Base-by-base conservation (phyloP, 2,797 vertebrate genomes). In the Anolis apletophallus region DNA sequence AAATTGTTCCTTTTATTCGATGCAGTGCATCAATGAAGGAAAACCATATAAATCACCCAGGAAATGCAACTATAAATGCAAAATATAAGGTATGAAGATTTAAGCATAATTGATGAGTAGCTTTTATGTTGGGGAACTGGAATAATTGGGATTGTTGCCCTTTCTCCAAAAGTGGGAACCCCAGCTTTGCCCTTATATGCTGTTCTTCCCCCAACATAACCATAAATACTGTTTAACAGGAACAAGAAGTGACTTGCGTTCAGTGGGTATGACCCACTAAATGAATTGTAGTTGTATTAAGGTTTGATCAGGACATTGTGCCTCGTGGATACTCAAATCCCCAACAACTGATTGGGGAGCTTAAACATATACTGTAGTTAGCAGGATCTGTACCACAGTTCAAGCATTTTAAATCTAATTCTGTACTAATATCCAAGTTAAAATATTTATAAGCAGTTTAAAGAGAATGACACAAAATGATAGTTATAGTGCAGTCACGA, bases 401-500 rank as follows among this genome's bases (percentile, higher is more conserved):
- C 46, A n/a, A 71, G 72, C 32, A 46, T 64, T 52, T 34, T 50
- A 85, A 57, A 46, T 40, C 57, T 71, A 71, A 69, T 57, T 57
- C 40, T n/a, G 29, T 12, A 19, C 34, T 74, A 80, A 80, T 75
- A 26, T 54, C 32, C 21, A 84, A 11, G 12, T 81, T 59, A 23
- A 85, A 85, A 17, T 69, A 34, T 71, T 71, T 36, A 59, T 55
- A 76, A 86, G 52, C 26, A 57, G 5, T 32, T n/a, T n/a, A 75
- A 29, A 81, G 55, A 68, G 26, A 68, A 75, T 32, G 23, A 21
- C 17, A 21, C 57, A 72, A 67, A 11, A 55, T 40, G 32, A 11
- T 2, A 7, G 8, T 71, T 77, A 61, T 40, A 9, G 52, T 21
- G 29, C 10, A n/a, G 12, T 36, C 50, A 1, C n/a, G 29, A 80